These are phyloP conservation scores for Tautogolabrus adspersus DNA, from an alignment of 2,113 vertebrate species.

Conservation along the genomic window DNA sequence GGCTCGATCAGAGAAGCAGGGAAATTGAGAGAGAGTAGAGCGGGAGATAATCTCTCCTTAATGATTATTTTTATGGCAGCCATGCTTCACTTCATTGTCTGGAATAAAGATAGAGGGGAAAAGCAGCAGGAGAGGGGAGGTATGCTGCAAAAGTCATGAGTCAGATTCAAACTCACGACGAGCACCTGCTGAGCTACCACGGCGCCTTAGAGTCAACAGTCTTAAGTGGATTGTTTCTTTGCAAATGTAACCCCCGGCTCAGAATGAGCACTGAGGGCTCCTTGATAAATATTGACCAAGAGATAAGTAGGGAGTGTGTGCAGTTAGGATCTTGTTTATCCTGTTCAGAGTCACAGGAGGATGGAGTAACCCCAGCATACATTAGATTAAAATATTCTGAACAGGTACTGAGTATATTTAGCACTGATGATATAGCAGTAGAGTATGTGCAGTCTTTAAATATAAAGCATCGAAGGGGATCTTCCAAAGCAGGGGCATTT, in stretches of 20 bases:
- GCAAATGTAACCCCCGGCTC: slow-evolving; percentile 59
- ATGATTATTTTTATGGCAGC: slow-evolving; percentile 72
- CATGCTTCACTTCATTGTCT: slow-evolving; percentile 51
- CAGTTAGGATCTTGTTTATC: slow-evolving; percentile 46
- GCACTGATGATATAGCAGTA: neutral
- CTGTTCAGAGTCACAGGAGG: slow-evolving; percentile 24
- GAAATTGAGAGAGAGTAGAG: slow-evolving; percentile 56
- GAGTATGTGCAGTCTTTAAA: neutral
- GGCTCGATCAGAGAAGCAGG: slow-evolving; percentile 61
- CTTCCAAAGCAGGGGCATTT: neutral
- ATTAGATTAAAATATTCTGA: slow-evolving; percentile 8
- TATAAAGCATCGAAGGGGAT: neutral
- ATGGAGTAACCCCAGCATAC: slow-evolving; percentile 13
- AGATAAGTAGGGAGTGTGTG: slow-evolving; percentile 49
- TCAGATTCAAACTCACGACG: slow-evolving; percentile 50
- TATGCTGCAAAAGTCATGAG: slow-evolving; percentile 59
- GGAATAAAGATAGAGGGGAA: slow-evolving; percentile 25
- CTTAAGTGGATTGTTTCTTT: slow-evolving; percentile 70
- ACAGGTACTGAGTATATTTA: neutral
- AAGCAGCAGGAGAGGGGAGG: slow-evolving; percentile 12
- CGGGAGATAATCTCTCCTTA: slow-evolving; percentile 67
- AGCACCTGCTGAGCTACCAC: slow-evolving; percentile 63
- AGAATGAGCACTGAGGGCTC: slow-evolving; percentile 39
- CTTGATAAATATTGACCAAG: slow-evolving; percentile 61
- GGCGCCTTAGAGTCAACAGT: slow-evolving; percentile 52